Evolutionary conservation across 2,113 vertebrate species (phyloP).

Genomic region (Poecile atricapillus): DNA sequence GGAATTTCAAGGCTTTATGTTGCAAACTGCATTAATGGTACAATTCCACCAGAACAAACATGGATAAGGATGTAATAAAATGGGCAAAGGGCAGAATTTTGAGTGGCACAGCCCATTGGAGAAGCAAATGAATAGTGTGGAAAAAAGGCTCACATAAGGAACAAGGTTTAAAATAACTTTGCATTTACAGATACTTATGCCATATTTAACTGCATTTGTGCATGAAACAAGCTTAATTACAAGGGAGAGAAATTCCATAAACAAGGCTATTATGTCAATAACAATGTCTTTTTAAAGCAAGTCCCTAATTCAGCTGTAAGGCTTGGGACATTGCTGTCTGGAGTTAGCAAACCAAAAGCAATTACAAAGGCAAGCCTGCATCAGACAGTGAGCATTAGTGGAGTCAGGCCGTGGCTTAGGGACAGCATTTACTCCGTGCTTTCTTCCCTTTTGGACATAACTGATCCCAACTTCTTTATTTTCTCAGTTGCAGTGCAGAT

Average conservation of each 20-base stretch:
- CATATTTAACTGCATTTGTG: conserved; percentile 37
- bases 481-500: background rate
- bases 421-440: background rate
- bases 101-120: background rate
- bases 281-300: conserved; percentile 42
- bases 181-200: conserved; percentile 12
- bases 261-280: conserved; percentile 40
- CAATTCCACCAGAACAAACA: background rate
- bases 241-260: conserved; percentile 31
- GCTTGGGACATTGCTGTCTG: background rate
- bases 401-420: conserved; percentile 3
- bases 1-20: background rate
- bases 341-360: conserved; percentile 41
- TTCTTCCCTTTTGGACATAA: background rate
- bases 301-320: conserved; percentile 57
- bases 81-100: background rate
- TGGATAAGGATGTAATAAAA: background rate
- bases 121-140: background rate
- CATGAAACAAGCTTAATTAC: conserved; percentile 33
- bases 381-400: conserved; percentile 6
- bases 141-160: background rate
- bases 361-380: conserved; percentile 54
- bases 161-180: background rate
- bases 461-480: background rate
- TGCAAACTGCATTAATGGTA: background rate